These are phyloP conservation scores for Suricata suricatta DNA, from an alignment of 2,113 vertebrate species.

Conservation along the genomic window DNA sequence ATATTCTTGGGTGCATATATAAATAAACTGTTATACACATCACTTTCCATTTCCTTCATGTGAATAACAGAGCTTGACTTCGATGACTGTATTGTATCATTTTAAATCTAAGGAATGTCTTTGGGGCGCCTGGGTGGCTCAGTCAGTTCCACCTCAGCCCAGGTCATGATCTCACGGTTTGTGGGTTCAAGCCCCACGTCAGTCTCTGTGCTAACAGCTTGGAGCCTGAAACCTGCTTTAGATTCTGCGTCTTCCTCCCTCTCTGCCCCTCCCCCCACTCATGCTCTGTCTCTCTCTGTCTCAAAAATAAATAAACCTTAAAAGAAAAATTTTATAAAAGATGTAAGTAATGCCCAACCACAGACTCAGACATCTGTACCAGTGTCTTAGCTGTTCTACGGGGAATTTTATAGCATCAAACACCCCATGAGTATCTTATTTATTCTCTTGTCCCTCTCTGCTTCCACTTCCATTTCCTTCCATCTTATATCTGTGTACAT, in stretches of 20 bases:
- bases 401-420: neutral
- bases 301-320: too few relatives aligned
- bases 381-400: neutral
- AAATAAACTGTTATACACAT: neutral
- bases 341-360: neutral
- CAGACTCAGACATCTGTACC: neutral
- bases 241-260: too few relatives aligned
- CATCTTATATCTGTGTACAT: neutral
- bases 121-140: too few relatives aligned
- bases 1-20: neutral
- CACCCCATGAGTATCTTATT: neutral
- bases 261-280: too few relatives aligned
- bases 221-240: too few relatives aligned
- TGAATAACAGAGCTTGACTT: neutral
- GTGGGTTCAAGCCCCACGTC: too few relatives aligned
- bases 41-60: neutral
- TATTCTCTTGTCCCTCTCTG: neutral
- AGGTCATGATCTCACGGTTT: too few relatives aligned
- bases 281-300: too few relatives aligned
- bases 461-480: neutral
- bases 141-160: too few relatives aligned
- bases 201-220: too few relatives aligned
- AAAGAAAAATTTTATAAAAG: too few relatives aligned
- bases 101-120: neutral
- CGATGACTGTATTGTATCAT: neutral